A percentile compares a stretch with the other conserved stretches of the same genome.
phyloP scores from a whole-genome alignment of 2,113 vertebrate species.

The Pangasianodon gigas region DNA sequence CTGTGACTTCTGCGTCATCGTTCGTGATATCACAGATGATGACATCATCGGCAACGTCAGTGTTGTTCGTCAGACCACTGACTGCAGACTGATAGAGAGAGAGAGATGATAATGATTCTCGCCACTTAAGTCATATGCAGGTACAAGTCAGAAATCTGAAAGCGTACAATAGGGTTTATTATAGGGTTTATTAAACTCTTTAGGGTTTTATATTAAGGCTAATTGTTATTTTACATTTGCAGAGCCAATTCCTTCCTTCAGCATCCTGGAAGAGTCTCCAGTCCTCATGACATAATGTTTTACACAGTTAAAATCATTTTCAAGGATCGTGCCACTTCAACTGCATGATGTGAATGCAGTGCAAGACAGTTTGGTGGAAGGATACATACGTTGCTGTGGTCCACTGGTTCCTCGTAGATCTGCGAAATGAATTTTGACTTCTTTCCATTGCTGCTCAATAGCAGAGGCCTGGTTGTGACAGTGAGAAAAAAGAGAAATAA shows the following conservation, averaged over 20 bases:
- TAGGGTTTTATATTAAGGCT: background rate
- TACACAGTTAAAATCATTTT: background rate
- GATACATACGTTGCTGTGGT: slow-evolving; percentile 73
- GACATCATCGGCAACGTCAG: slow-evolving; percentile 86
- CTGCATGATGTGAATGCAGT: background rate
- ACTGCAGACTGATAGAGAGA: slow-evolving; percentile 60
- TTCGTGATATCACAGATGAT: slow-evolving; percentile 91
- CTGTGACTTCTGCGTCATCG: slow-evolving; percentile 71
- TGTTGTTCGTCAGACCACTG: slow-evolving; percentile 75
- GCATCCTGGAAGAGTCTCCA: background rate
- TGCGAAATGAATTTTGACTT: slow-evolving; percentile 89
- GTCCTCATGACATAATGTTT: background rate
- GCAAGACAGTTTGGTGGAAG: background rate
- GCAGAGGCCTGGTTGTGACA: slow-evolving; percentile 77
- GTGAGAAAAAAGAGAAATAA: background rate
- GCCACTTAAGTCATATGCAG: slow-evolving; percentile 1
- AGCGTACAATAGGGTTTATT: background rate
- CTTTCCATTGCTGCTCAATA: slow-evolving; percentile 87
- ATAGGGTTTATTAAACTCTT: background rate
- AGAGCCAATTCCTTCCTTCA: background rate
- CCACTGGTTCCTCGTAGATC: slow-evolving; percentile 85
- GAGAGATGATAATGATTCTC: background rate
- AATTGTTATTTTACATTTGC: background rate
- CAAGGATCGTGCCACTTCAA: background rate
- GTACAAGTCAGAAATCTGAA: too few species aligned